These are phyloP conservation scores for Rotaria macrura DNA, from an alignment of 2,888 invertebrate species.

Conservation along the genomic window DNA sequence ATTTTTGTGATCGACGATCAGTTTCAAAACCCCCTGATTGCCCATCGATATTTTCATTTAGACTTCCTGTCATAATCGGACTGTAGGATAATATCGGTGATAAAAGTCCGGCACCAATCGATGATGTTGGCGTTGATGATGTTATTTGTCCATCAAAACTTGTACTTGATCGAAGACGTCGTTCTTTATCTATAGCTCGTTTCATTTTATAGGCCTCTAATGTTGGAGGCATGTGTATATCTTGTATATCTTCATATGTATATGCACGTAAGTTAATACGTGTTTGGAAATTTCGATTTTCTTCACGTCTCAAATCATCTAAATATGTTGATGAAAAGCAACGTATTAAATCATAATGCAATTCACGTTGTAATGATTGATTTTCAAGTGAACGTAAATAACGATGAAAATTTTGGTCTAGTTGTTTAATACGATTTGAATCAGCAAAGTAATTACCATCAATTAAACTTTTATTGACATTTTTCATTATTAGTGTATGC, in stretches of 20 bases:
- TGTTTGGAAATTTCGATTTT: constrained; percentile 23
- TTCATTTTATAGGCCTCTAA: constrained; percentile 30
- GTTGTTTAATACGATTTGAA: background rate
- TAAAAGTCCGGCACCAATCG: background rate
- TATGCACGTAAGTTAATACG: constrained; percentile 25
- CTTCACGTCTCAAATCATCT: constrained; percentile 29
- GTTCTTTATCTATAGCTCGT: constrained; percentile 27
- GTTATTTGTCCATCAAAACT: background rate
- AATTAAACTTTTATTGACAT: background rate
- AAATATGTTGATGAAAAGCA: constrained; percentile 31
- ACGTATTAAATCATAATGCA: constrained; percentile 29
- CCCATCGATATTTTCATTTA: background rate
- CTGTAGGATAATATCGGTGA: background rate
- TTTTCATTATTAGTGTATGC: background rate
- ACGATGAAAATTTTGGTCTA: background rate
- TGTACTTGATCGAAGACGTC: background rate
- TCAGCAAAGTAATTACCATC: background rate
- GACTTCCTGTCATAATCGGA: constrained; percentile 1
- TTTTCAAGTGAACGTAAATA: constrained; percentile 23
- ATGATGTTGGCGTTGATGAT: constrained; percentile 20
- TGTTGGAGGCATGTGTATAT: constrained; percentile 23
- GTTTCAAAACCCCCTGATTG: constrained; percentile 9
- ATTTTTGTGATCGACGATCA: constrained; percentile 1
- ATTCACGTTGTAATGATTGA: constrained; percentile 28
- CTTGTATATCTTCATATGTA: constrained; percentile 25